These are phyloP conservation scores for Lophotriccus pileatus DNA, from an alignment of 2,797 vertebrate species.

Conservation along the genomic window DNA sequence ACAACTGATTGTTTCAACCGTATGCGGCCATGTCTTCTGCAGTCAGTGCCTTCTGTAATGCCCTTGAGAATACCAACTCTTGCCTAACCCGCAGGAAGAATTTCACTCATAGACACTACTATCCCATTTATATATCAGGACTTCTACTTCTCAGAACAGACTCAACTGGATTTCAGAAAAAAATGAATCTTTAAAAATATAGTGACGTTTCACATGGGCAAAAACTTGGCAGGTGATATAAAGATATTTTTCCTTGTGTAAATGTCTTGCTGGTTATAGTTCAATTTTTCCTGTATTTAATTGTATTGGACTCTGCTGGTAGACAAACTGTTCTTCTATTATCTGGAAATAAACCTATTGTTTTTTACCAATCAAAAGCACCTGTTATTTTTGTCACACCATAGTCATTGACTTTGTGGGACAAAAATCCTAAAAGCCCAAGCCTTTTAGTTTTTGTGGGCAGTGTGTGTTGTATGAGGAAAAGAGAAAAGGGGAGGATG, in stretches of 20 bases:
- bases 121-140: background rate
- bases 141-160: background rate
- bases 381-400: background rate
- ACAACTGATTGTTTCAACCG: background rate
- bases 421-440: background rate
- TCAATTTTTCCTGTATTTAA: constrained; percentile 53
- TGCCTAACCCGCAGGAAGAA: background rate
- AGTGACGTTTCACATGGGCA: background rate
- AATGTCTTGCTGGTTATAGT: constrained; percentile 53
- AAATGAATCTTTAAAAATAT: background rate
- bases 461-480: background rate
- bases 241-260: background rate
- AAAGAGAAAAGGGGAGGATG: background rate
- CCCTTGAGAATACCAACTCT: background rate
- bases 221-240: constrained; percentile 14
- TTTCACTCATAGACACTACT: no score
- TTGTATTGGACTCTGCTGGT: constrained; percentile 46
- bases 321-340: constrained; percentile 43
- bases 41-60: background rate
- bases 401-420: background rate
- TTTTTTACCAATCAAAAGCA: background rate
- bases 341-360: constrained; percentile 60
- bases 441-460: background rate
- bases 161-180: background rate
- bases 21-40: background rate